Base-by-base conservation (phyloP, 2,888 invertebrate genomes). In the Itoplectis maculator region DNA sequence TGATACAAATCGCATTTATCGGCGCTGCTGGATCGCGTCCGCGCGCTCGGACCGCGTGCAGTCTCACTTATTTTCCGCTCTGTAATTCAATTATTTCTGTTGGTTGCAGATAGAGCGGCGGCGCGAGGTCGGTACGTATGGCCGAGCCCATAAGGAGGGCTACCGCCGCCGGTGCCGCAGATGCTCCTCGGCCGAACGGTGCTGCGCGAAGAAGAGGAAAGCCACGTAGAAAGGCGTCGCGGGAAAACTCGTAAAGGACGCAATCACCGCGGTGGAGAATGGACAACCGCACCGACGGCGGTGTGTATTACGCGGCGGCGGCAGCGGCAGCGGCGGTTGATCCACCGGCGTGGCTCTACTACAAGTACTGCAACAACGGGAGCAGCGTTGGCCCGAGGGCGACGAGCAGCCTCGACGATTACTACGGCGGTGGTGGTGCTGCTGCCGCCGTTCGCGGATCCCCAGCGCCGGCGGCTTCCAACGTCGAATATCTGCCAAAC, bases 401-500 rank as follows among this genome's bases (percentile, higher is more conserved):
- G 18, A 56, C 54, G 18, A 74, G 70, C 35, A 74, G 70, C 35
- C 69, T 78, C 49, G 82, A 40, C 45, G 78, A 82, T 74, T 61
- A 61, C 37, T 78, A 78, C 59, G 74, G 63, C 0, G n/a, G n/a
- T n/a, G n/a, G n/a, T n/a, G n/a, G n/a, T n/a, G n/a, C n/a, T n/a
- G n/a, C n/a, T n/a, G n/a, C n/a, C n/a, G 74, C 56, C 13, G 65
- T 61, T 49, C 56, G 69, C 45, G 74, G 74, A 15, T 56, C 79
- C 9, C 20, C 45, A 47, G 69, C 54, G n/a, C 69, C 74, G 8
- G 56, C 74, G 8, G 56, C 74, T 47, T 82, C 74, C 54, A 82
- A 56, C 74, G 72, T 45, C 18, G 82, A 88, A 63, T 90, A 89
- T 20, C 83, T 88, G 40, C 88, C 91, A 13, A 85, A 87, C 66